A percentile compares a stretch with the other conserved stretches of the same genome.
Evolutionary conservation across 2,797 vertebrate species (phyloP).

Genomic region (Megalops cyprinoides): DNA sequence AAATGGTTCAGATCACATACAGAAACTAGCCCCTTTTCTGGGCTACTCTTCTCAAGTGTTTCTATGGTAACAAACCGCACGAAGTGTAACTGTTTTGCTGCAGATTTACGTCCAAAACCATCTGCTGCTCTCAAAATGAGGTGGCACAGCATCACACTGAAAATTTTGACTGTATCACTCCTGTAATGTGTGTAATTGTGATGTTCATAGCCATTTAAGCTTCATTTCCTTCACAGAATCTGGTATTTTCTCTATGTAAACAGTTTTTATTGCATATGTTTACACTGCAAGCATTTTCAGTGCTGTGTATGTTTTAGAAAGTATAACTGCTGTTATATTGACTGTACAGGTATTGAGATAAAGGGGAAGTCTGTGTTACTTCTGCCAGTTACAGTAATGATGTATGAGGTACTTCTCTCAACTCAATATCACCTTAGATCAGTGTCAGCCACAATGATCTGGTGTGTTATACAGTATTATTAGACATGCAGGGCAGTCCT

Average conservation of each 20-base stretch:
- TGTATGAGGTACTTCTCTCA: not conserved
- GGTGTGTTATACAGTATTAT: not conserved
- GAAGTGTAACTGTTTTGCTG: constrained; percentile 58
- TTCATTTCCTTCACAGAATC: too few relatives aligned
- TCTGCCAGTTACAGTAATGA: not conserved
- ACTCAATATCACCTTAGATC: not conserved
- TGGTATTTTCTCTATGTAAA: too few relatives aligned
- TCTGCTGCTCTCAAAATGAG: constrained; percentile 42
- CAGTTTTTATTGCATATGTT: too few relatives aligned
- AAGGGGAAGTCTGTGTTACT: not conserved
- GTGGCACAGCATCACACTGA: not conserved
- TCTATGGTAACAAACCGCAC: constrained; percentile 77
- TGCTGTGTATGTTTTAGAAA: not conserved
- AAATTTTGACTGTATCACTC: not conserved
- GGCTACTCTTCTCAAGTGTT: constrained; percentile 70
- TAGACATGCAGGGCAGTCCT: not conserved
- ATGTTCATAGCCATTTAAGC: too few relatives aligned
- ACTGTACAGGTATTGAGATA: too few relatives aligned
- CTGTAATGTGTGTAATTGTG: not conserved
- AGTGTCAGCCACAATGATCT: not conserved
- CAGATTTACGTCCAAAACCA: constrained; percentile 71
- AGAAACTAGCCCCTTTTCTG: constrained; percentile 65
- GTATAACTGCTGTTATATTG: not conserved
- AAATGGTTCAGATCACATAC: constrained; percentile 77
- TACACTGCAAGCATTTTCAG: not conserved